phyloP scores from a whole-genome alignment of 2,797 vertebrate genomes.

The Setipinna tenuifilis region DNA sequence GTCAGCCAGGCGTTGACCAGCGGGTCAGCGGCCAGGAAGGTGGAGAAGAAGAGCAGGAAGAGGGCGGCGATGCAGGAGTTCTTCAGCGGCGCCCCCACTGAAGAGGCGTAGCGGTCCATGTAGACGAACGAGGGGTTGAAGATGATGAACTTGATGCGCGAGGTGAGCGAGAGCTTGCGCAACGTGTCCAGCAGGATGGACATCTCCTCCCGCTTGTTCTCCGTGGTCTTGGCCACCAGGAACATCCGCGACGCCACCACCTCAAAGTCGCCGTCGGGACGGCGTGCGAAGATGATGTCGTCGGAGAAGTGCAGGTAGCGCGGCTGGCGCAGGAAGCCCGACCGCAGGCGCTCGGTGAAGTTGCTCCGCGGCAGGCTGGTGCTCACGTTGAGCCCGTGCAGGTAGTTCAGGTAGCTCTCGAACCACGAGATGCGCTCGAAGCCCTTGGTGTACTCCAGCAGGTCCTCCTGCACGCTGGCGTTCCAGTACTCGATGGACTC shows the following conservation, averaged over 20 bases:
- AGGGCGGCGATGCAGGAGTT: slow-evolving; percentile 97
- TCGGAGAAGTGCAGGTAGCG: slow-evolving; percentile 93
- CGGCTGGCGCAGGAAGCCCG: slow-evolving; percentile 88
- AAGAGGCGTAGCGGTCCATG: slow-evolving; percentile 95
- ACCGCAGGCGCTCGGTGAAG: slow-evolving; percentile 90
- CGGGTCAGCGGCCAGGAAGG: slow-evolving; percentile 92
- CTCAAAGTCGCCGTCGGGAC: slow-evolving; percentile 87
- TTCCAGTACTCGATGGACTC: slow-evolving; percentile 99
- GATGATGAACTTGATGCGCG: slow-evolving; percentile 96
- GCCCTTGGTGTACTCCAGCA: slow-evolving; percentile 95
- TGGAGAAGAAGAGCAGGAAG: slow-evolving; percentile 95
- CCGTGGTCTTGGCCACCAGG: slow-evolving; percentile 95
- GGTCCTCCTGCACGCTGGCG: slow-evolving; percentile 91
- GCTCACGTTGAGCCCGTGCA: slow-evolving; percentile 90
- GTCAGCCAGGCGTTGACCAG: slow-evolving; percentile 95
- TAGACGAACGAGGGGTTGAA: slow-evolving; percentile 98
- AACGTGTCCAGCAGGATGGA: slow-evolving; percentile 95
- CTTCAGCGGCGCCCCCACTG: slow-evolving; percentile 92
- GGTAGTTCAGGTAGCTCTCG: slow-evolving; percentile 94
- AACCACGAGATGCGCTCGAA: slow-evolving; percentile 99
- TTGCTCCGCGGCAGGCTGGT: slow-evolving; percentile 89
- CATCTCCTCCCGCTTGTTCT: slow-evolving; percentile 97
- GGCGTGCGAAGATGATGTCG: slow-evolving; percentile 96
- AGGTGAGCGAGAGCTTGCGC: slow-evolving; percentile 92
- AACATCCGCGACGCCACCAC: slow-evolving; percentile 96